Evolutionary conservation across 2,113 vertebrate species (phyloP).

Genomic region (Podarcis raffonei): DNA sequence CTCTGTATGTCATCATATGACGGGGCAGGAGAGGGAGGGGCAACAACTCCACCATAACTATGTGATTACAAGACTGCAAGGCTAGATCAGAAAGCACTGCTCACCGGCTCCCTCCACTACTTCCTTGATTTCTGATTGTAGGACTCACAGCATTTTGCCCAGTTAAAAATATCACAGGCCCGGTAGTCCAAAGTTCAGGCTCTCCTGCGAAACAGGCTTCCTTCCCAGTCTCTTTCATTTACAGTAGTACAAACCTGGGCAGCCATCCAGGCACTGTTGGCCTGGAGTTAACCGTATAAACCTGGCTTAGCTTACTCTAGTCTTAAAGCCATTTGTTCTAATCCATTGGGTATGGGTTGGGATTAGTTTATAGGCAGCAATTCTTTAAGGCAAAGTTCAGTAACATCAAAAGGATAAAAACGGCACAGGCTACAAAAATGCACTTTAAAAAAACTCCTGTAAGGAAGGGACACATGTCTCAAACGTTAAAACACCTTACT

Average conservation of each 20-base stretch:
- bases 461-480: constrained; percentile 39
- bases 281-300: background rate
- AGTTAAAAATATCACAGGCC: background rate
- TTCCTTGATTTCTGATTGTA: background rate
- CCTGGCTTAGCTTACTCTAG: background rate
- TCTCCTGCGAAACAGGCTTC: background rate
- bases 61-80: background rate
- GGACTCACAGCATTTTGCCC: background rate
- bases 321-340: background rate
- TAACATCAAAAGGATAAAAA: constrained; percentile 45
- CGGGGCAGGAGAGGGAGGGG: background rate
- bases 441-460: constrained; percentile 44
- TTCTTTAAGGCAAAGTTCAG: constrained; percentile 55
- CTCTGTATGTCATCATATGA: background rate
- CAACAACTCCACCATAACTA: background rate
- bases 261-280: background rate
- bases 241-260: background rate
- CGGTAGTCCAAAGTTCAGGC: too few relatives aligned
- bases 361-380: constrained; percentile 22
- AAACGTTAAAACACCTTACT: constrained; percentile 33
- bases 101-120: background rate
- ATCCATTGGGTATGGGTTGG: constrained; percentile 43
- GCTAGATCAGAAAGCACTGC: background rate
- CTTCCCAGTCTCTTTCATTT: background rate
- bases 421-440: constrained; percentile 47